Evolutionary conservation across 2,888 invertebrate species (phyloP), one percentile per base, ranked within the genome.

Genomic region (Periphyllus acericola): DNA sequence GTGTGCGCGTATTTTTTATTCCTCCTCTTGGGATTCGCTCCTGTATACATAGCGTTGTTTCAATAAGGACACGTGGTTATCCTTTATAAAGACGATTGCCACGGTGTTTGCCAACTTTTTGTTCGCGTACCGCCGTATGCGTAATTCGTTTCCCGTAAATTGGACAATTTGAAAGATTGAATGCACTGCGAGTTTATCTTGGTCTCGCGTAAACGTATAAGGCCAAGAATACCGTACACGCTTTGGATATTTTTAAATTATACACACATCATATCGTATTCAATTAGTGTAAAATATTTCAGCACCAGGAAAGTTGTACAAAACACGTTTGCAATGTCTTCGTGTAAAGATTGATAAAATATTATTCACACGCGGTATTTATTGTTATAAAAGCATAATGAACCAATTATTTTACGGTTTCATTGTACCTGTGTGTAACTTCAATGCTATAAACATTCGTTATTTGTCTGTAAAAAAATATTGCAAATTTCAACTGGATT

Each of bases 71-170:
- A 76, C 84, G 84, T 21, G 84, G 84, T 84, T 84, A 84, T 76
- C 76, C 76, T 76, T 84, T 76, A 76, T 75, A 84, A 84, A 84
- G 46, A 76, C 84, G 84, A 83, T 60, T 74, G 60, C 60, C 46
- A 8, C 75, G 19, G 40, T 76, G 84, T 84, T 84, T 84, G 84
- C 84, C 76, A n/a, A 76, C 84, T 76, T 84, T 84, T 83, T 76
- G 75, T 84, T 75, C 83, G 46, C 46, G 11, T 60, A 55, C 21
- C 21, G 21, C 40, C 40, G 68, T 40, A 40, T 29, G 25, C 75
- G 83, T 83, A 75, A 83, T 75, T 84, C 76, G 84, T 76, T 84
- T 84, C 46, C 76, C 84, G 75, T 76, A 76, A 84, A 76, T 84
- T 76, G 84, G 84, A 84, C 75, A 76, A 84, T 84, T 76, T 84